Conservation (phyloP, 2,113 vertebrate genomes). For the Oryzias curvinotus region DNA sequence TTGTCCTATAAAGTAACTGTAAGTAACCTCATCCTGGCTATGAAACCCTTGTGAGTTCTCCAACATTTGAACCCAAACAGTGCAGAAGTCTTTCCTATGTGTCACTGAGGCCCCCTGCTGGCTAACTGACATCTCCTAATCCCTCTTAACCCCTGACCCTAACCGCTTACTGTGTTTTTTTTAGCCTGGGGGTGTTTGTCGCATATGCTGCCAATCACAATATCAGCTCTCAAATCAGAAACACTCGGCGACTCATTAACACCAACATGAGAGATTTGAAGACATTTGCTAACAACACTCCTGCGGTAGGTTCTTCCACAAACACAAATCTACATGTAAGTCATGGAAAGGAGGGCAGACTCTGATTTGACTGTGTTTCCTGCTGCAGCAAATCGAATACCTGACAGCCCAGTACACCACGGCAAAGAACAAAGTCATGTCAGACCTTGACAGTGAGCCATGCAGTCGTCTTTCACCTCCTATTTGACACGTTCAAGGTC, state of each 20-base stretch:
- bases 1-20: background rate
- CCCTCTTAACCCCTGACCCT: background rate
- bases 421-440: constrained; percentile 88
- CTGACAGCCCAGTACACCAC: constrained; percentile 85
- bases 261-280: constrained; percentile 91
- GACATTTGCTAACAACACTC: constrained; percentile 83
- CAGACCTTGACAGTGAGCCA: constrained; percentile 90
- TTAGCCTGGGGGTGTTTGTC: constrained; percentile 84
- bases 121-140: background rate
- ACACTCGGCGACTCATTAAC: constrained; percentile 81
- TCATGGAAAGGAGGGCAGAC: background rate
- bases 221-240: constrained; percentile 80
- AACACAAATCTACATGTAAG: background rate
- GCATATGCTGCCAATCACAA: constrained; percentile 90
- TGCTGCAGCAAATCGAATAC: constrained; percentile 89
- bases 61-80: background rate
- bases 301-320: constrained; percentile 76
- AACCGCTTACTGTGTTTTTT: constrained; percentile 20
- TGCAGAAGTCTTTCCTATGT: background rate
- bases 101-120: constrained; percentile 48
- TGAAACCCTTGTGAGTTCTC: background rate
- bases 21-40: background rate
- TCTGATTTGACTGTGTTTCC: constrained; percentile 27
- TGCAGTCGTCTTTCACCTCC: constrained; percentile 1
- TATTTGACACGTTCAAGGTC: constrained; percentile 2